A percentile compares a stretch with the other conserved stretches of the same genome.
These are phyloP conservation scores for Pseudonaja textilis DNA, from an alignment of 2,113 vertebrate genomes.

Conservation along the genomic window DNA sequence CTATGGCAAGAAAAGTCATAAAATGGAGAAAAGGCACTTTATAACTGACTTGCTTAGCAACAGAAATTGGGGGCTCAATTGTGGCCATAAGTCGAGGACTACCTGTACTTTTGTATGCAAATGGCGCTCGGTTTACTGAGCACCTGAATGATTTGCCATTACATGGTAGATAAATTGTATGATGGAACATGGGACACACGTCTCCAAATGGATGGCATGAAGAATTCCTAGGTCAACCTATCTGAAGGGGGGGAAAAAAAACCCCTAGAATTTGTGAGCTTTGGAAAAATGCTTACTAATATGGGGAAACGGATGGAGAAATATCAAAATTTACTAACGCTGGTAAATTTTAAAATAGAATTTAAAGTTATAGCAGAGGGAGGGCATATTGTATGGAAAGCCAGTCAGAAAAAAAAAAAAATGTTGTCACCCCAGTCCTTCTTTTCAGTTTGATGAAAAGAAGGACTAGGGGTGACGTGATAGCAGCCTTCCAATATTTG, in stretches of 20 bases:
- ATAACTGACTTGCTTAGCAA: neutral
- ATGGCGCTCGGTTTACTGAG: neutral
- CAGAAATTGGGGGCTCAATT: neutral
- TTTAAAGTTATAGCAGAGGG: neutral
- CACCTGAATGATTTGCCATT: neutral
- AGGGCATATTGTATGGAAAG: conserved; percentile 12
- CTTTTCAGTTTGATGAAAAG: neutral
- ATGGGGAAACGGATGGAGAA: neutral
- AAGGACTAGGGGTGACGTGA: neutral
- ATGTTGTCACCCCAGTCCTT: neutral
- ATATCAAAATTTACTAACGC: neutral
- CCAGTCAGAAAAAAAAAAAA: conserved; percentile 19
- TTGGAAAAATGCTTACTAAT: neutral
- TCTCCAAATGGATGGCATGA: neutral
- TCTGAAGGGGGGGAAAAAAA: accelerated
- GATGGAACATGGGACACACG: neutral
- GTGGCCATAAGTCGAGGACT: neutral
- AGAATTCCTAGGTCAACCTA: neutral
- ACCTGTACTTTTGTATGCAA: neutral
- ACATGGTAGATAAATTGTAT: neutral
- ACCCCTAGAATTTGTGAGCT: neutral
- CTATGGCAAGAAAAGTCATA: neutral
- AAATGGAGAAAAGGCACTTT: no score
- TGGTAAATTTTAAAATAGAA: neutral
- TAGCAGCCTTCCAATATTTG: neutral